Evolutionary conservation across 37 sponge, comb jelly and placozoan genomes (phyloP), one percentile per base, ranked within the genome.

Genomic region (Theonella swinhoei): DNA sequence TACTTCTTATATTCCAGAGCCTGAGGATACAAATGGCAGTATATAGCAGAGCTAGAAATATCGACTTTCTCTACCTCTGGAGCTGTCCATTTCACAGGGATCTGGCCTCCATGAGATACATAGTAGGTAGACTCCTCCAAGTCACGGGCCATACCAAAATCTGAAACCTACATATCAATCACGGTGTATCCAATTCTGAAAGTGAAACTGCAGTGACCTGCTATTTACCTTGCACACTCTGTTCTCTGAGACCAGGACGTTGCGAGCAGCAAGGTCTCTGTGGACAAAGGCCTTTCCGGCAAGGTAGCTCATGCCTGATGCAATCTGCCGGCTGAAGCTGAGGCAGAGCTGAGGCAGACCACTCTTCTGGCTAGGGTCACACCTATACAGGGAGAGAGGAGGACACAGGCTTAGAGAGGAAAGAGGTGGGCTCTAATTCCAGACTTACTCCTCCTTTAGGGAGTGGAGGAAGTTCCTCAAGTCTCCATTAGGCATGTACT

Each of bases 81-180:
- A 59, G 89, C 89, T 72, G 89, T 89, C 89, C 89, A 89, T 78
- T 89, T 89, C 3, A 89, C 42, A 62, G 89, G 89, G 17, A 89
- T 74, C 38, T 73, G 39, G 31, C 79, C 84, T 25, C 80, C 62
- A 69, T 39, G 36, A 64, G 78, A 42, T 1, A 68, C 36, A 68
- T 89, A 89, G 30, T 78, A 79, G 25, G 39, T 62, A 1, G 31
- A 63, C 4, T 83, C 88, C 25, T 62, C 58, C 22, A 89, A 5
- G 32, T 83, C 75, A 64, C 89, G 69, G 32, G 89, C 72, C 80
- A 89, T 78, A 23, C 89, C 89, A 70, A 89, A 89, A 78, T 89
- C 89, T 64, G 70, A 67, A 40, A 89, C 78, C 89, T 88, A 59
- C 54, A 47, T 14, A 47, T 14, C 7, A 14, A 47, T 42, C 14